Base-by-base conservation (phyloP, 2,797 vertebrate species). In the Otolemur crassicaudatus region DNA sequence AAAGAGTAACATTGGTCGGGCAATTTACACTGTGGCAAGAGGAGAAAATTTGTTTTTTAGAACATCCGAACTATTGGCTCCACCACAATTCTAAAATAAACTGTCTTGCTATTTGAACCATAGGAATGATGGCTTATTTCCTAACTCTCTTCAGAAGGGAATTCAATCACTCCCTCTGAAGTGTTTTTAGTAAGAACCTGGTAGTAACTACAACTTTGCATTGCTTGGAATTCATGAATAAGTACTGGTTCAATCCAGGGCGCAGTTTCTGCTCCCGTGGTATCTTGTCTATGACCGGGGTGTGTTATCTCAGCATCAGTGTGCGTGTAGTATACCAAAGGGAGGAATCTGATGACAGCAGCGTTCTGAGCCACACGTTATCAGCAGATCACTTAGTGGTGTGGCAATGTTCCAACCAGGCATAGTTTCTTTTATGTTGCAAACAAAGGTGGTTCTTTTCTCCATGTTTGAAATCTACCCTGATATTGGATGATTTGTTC, bases 161-260 rank as follows among this genome's bases (percentile, higher is more conserved):
- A 92, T 94, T 94, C 70, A 94, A 91, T 94, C 96, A 92, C 87
- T 91, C 49, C 49, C 49, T 16, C 49, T 80, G 70, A 89, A 79
- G 60, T 89, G 49, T 96, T 96, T 96, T 96, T 97, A 96, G 96
- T 79, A 90, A 97, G 82, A n/a, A 94, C 67, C 79, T 94, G 43
- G 53, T 95, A 93, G 87, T 92, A 94, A 94, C 88, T 49, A 94
- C 79, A 95, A 60, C 84, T 96, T 85, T 75, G 34, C 65, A 46
- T 37, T 63, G 29, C 43, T 97, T 70, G 70, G 80, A 87, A 87
- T 92, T 96, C 75, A 77, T 67, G 94, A 96, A 94, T 95, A 97
- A 87, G 81, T 77, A 46, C 67, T 69, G 43, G 82, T 82, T 91
- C 87, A 94, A 90, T 94, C 67, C n/a, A 87, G 46, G 56, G 49